Evolutionary conservation across 2,888 invertebrate genomes (phyloP), one percentile per base, ranked within the genome.

Genomic region (Troides helena): DNA sequence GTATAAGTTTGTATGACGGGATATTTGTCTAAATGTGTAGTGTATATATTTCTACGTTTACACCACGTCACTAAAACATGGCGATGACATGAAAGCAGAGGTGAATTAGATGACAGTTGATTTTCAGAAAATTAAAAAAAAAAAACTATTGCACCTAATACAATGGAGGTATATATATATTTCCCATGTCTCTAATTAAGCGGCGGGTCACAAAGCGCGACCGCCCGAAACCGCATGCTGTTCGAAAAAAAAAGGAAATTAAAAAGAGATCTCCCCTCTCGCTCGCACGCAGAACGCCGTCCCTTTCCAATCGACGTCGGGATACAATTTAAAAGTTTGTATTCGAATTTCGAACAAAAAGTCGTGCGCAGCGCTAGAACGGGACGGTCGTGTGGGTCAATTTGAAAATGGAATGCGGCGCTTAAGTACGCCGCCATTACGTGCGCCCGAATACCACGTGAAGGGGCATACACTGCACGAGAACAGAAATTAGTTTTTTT

Each of bases 261-360:
- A 68, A 57, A 62, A 68, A 12, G 53, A 12, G 39, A 25, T 60
- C 5, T 8, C 1, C 17, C 61, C 57, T 65, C 69, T 57, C 65
- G 39, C 56, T 69, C 57, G 10, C 25, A 72, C 74, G 65, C 70
- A 73, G 58, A 72, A 62, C 71, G 50, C 53, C 71, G 57, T 79
- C 78, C 72, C 80, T 46, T 67, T 78, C 75, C 21, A 58, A 69
- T 61, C 68, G 25, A 39, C 60, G 59, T 2, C 30, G 30, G 65
- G 53, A 67, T 46, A 71, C 73, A 74, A 78, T 80, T 81, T 79
- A 73, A 75, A 81, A 82, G 77, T 77, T 30, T 30, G 75, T 39
- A 80, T 77, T 79, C 78, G 69, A 77, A 79, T 74, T 81, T 80
- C 73, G 76, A 82, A 82, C 78, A 80, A 80, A 76, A 77, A 75